Evolutionary conservation across 2,797 vertebrate species (phyloP).

Genomic region (Ara ararauna): DNA sequence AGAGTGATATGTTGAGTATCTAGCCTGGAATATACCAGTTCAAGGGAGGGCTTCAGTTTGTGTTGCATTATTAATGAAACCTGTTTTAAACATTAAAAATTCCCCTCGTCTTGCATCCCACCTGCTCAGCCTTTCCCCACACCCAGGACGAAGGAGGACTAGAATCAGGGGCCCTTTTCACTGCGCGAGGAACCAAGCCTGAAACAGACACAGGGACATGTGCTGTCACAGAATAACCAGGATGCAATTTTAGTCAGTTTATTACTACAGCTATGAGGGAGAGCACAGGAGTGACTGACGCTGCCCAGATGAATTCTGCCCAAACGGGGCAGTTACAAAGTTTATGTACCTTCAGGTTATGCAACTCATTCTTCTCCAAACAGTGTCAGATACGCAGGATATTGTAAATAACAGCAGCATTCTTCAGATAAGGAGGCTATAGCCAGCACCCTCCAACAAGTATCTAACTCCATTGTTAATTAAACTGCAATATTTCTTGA

Average conservation of each 20-base stretch:
- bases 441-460: not conserved
- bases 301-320: not conserved
- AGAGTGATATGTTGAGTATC: not conserved
- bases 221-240: not conserved
- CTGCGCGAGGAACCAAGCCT: not conserved
- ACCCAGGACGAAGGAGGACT: not conserved
- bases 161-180: not conserved
- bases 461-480: not conserved
- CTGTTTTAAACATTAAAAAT: not conserved
- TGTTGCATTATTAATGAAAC: not conserved
- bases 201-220: not conserved
- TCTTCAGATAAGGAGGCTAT: not conserved
- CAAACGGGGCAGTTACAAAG: not conserved
- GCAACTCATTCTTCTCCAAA: not conserved
- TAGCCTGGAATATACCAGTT: not conserved
- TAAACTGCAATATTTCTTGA: not conserved
- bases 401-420: not conserved
- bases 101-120: not conserved
- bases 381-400: not conserved
- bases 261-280: not conserved
- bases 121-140: not conserved
- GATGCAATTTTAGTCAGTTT: not conserved
- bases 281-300: not conserved
- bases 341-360: not conserved
- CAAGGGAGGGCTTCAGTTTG: not conserved